Evolutionary conservation across 2,113 vertebrate genomes (phyloP), one percentile per base, ranked within the genome.

Genomic region (Chrysochloris asiatica): DNA sequence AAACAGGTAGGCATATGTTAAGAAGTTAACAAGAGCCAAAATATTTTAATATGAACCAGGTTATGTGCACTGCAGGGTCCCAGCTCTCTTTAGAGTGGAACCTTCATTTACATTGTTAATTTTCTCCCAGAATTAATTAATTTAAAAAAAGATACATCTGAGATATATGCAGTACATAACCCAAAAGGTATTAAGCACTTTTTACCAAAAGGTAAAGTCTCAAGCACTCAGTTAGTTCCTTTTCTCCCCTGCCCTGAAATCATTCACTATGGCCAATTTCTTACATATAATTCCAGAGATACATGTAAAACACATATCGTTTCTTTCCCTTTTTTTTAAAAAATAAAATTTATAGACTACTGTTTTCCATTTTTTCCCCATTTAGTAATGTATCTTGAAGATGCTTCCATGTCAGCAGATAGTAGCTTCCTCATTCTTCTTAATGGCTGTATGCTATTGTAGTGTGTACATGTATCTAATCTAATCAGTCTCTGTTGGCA

Each of bases 11-110:
- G 95, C 90, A 48, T 97, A 97, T 97, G 96, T 95, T 93, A 96
- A 96, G 94, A 94, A 97, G 83, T 71, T 96, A 94, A 94, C 76
- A 81, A 96, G 88, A 96, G 93, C 95, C 96, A 93, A 97, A 95
- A 95, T 96, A 93, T 96, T 97, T 96, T 98, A 98, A 98, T 98
- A 86, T 28, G 48, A 98, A 98, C 96, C 97, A 98, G 95, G 94
- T 97, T 97, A 89, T 36, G 50, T 93, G 80, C 0, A 8, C 83
- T 90, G 87, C 17, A 76, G 63, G 33, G 33, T 76, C 52, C 65
- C 9, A 30, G 72, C 24, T 93, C 63, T 63, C 71, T 96, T 89
- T 83, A 48, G n/a, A 75, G 72, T 85, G 90, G 83, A 65, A 61
- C 47, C 93, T 94, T 96, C 90, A 92, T 97, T 96, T 95, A 69